Evolutionary conservation across 2,113 vertebrate genomes (phyloP).

Genomic region (Ptyas mucosa): DNA sequence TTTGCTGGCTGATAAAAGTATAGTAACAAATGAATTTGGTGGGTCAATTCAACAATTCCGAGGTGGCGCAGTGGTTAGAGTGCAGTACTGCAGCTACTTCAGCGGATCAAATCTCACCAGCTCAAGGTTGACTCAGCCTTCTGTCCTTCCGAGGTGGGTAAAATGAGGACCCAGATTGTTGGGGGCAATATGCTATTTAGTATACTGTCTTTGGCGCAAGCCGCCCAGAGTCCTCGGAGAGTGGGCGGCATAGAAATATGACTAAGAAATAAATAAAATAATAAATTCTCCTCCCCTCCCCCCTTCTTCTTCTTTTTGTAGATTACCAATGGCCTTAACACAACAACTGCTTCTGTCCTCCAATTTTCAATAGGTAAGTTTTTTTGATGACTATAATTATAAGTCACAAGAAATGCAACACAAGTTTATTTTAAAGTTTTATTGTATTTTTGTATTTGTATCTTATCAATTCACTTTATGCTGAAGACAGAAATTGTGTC

Average conservation of each 20-base stretch:
- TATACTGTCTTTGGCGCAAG: too few relatives aligned
- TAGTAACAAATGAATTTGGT: slow-evolving; percentile 20
- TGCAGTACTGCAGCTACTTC: too few relatives aligned
- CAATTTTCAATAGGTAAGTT: slow-evolving; percentile 97
- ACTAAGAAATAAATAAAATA: too few relatives aligned
- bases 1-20: background rate
- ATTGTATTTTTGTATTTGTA: background rate
- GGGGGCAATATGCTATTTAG: too few relatives aligned
- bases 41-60: slow-evolving; percentile 31
- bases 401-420: background rate
- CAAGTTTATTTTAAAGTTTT: background rate
- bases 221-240: too few relatives aligned
- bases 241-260: too few relatives aligned
- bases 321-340: slow-evolving; percentile 89
- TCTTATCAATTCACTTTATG: background rate
- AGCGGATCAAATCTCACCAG: too few relatives aligned
- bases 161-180: too few relatives aligned
- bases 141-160: too few relatives aligned
- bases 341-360: slow-evolving; percentile 90
- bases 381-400: slow-evolving; percentile 13
- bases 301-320: slow-evolving; percentile 55
- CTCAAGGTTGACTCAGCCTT: too few relatives aligned
- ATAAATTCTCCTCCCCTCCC: too few relatives aligned
- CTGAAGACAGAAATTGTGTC: background rate
- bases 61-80: too few relatives aligned